A percentile compares a stretch with the other conserved stretches of the same genome.
Evolutionary conservation across 2,113 vertebrate species (phyloP).

Genomic region (rabbit (Oryctolagus cuniculus)): DNA sequence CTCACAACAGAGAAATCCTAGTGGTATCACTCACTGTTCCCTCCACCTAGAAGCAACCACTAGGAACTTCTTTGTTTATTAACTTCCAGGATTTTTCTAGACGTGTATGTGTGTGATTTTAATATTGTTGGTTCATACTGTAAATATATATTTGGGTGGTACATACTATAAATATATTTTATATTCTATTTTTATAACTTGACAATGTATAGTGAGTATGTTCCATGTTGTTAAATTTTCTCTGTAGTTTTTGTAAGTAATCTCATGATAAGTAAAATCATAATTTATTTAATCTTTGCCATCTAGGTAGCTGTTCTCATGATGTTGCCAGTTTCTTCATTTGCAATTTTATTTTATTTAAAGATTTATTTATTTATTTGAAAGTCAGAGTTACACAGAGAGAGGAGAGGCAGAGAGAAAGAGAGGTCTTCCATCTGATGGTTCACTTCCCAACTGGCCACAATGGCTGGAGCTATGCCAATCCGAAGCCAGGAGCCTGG

Average conservation of each 20-base stretch:
- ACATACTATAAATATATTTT: not conserved
- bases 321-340: conserved; percentile 6
- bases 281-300: conserved; percentile 51
- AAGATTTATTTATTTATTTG: no score
- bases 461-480: no score
- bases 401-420: no score
- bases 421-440: no score
- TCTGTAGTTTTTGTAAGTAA: not conserved
- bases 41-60: not conserved
- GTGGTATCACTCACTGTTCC: not conserved
- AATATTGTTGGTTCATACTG: no score
- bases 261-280: not conserved
- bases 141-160: not conserved
- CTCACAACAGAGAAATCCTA: conserved; percentile 15
- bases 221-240: not conserved
- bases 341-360: not conserved
- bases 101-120: not conserved
- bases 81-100: not conserved
- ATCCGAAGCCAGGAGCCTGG: no score
- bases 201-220: not conserved
- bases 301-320: not conserved
- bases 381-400: no score
- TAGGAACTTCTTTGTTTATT: not conserved
- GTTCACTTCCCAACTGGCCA: no score
- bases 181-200: not conserved